A percentile compares a stretch with the other conserved stretches of the same genome.
Evolutionary conservation across 2,797 vertebrate genomes (phyloP).

Genomic region (Acanthurus leucopareius): DNA sequence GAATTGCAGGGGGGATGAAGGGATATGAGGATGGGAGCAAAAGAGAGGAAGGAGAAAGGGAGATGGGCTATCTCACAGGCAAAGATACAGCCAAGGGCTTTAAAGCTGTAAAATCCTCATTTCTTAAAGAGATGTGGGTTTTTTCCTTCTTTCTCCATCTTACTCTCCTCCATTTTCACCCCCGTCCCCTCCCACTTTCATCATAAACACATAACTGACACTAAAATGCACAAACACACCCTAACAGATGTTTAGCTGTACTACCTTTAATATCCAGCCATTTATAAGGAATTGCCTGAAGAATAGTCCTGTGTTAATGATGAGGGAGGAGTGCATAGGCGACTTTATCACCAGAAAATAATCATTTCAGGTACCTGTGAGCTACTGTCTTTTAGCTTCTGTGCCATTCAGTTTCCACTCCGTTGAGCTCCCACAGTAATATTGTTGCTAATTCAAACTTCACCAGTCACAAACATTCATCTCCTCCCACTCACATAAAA

Average conservation of each 20-base stretch:
- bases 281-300: conserved; percentile 49
- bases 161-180: conserved; percentile 18
- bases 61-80: conserved; percentile 72
- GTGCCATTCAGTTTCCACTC: conserved; percentile 7
- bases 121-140: conserved; percentile 57
- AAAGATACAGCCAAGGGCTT: conserved; percentile 70
- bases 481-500: neutral
- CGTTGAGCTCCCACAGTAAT: conserved; percentile 10
- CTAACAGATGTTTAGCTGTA: conserved; percentile 23
- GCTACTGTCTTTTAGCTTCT: conserved; percentile 20
- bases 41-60: conserved; percentile 52
- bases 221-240: conserved; percentile 51
- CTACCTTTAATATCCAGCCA: conserved; percentile 47
- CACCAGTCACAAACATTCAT: conserved; percentile 1
- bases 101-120: conserved; percentile 71
- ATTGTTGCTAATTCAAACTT: conserved; percentile 8
- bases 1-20: conserved; percentile 68
- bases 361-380: conserved; percentile 40
- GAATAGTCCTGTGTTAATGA: conserved; percentile 30
- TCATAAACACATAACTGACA: conserved; percentile 27
- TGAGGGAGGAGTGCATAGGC: neutral
- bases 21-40: conserved; percentile 61
- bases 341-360: conserved; percentile 40
- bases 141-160: conserved; percentile 25
- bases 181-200: neutral